These are phyloP conservation scores for Cladopsammia gracilis DNA, from an alignment of 64 coral and sea anemone genomes.

Conservation along the genomic window DNA sequence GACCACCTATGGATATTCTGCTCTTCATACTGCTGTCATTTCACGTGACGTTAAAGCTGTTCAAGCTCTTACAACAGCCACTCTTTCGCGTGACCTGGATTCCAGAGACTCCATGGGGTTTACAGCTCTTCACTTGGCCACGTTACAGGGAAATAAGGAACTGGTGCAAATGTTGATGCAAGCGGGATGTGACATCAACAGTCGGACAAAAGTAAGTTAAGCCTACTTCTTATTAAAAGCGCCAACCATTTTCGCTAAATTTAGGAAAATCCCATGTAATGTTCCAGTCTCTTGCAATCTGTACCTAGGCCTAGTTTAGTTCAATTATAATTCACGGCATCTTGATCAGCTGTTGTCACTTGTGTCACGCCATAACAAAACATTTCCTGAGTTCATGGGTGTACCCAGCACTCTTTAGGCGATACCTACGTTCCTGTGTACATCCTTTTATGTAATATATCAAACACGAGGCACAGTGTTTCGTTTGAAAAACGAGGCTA, in stretches of 20 bases:
- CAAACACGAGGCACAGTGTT: too few species aligned
- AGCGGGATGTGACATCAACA: conserved; percentile 46
- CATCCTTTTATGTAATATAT: too few species aligned
- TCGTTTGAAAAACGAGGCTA: too few species aligned
- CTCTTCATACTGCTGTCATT: conserved; percentile 55
- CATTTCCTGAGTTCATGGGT: too few species aligned
- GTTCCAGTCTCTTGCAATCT: too few species aligned
- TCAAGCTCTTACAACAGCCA: not conserved
- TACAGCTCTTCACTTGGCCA: conserved; percentile 65
- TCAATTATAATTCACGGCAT: too few species aligned
- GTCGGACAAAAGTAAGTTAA: conserved; percentile 43
- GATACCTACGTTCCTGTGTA: too few species aligned
- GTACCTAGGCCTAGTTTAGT: too few species aligned
- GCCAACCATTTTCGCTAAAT: not conserved
- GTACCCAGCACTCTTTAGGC: too few species aligned
- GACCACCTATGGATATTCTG: conserved; percentile 32
- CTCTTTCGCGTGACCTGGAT: conserved; percentile 8
- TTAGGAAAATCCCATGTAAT: too few species aligned
- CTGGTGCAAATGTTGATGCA: conserved; percentile 18
- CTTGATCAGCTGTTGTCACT: too few species aligned
- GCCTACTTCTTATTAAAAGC: not conserved
- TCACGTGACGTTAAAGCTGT: conserved; percentile 39
- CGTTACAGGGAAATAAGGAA: conserved; percentile 34
- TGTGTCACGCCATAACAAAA: too few species aligned
- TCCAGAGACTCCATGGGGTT: conserved; percentile 66